These are phyloP conservation scores for Turnix velox DNA, from an alignment of 2,113 vertebrate genomes.

Conservation along the genomic window DNA sequence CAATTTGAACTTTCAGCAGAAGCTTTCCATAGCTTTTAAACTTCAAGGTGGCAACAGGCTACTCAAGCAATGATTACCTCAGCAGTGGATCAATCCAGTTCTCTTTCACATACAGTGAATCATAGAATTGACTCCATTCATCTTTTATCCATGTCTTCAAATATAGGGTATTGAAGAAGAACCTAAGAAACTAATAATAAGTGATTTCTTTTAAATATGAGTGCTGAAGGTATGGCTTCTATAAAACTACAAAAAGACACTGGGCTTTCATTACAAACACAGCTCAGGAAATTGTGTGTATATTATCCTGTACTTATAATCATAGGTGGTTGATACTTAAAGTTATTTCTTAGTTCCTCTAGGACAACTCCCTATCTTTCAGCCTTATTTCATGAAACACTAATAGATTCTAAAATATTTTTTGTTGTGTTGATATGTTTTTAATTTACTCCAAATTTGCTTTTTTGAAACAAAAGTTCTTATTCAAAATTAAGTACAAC, in stretches of 20 bases:
- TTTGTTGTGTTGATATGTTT: background rate
- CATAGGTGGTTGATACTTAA: background rate
- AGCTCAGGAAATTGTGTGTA: background rate
- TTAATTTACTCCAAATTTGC: background rate
- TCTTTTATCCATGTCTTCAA: constrained; percentile 85
- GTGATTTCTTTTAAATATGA: background rate
- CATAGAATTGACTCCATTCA: constrained; percentile 86
- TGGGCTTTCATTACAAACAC: background rate
- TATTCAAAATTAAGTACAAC: background rate
- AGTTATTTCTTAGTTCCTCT: background rate
- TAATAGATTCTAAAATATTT: background rate
- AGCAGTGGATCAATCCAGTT: constrained; percentile 82
- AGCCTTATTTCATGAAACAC: background rate
- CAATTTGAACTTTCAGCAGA: background rate
- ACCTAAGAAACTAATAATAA: constrained; percentile 83
- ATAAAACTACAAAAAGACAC: background rate
- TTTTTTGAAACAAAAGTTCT: background rate
- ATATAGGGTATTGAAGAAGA: constrained; percentile 83
- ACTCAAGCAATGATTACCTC: constrained; percentile 66
- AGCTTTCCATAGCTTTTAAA: background rate
- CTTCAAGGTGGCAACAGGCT: background rate
- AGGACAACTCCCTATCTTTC: background rate
- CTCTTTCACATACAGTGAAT: constrained; percentile 75
- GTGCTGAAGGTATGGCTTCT: background rate
- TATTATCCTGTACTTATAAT: background rate